Conservation (phyloP, 2,797 vertebrate species). For the Tamandua tetradactyla region DNA sequence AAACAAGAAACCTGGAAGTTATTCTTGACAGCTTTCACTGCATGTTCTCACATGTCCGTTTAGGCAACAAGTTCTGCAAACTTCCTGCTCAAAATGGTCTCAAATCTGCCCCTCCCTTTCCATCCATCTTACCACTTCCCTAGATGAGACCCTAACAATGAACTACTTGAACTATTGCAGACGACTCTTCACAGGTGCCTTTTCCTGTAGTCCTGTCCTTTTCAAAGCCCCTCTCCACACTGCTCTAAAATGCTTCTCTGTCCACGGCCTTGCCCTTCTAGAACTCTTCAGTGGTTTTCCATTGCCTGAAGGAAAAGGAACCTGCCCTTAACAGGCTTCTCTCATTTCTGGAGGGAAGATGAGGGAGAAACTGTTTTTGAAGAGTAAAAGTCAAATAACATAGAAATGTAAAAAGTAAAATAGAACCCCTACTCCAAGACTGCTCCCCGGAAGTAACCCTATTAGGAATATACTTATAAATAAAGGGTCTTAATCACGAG, state of each 20-base stretch:
- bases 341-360: background rate
- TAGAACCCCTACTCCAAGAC: background rate
- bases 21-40: background rate
- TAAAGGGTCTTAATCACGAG: background rate
- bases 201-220: background rate
- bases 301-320: background rate
- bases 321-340: background rate
- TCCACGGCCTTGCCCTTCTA: background rate
- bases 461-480: background rate
- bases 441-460: background rate
- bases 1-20: background rate
- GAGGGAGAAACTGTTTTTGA: background rate
- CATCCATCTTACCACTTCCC: background rate
- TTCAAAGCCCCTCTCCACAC: background rate
- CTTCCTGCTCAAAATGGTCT: background rate
- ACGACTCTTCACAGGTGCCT: background rate
- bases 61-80: background rate
- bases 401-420: background rate
- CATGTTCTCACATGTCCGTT: background rate
- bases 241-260: background rate
- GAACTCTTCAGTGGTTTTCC: background rate
- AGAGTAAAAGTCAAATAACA: background rate
- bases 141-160: background rate
- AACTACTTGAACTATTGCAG: background rate
- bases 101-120: background rate